Conservation (phyloP, 2,888 invertebrate genomes). For the Calameuta idolon region DNA sequence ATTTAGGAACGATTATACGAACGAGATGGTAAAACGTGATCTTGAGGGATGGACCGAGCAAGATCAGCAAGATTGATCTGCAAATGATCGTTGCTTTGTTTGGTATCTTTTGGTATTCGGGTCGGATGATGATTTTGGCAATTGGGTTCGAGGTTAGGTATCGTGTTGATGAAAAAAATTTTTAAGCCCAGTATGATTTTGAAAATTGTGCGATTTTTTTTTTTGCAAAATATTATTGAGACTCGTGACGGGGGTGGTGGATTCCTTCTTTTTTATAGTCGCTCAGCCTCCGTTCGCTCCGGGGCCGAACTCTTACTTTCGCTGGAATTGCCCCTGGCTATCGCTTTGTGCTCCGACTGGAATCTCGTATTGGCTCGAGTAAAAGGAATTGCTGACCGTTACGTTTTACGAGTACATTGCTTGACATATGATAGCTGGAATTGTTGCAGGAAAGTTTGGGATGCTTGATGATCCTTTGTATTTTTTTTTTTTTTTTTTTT, state of each 20-base stretch:
- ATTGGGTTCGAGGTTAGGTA: neutral
- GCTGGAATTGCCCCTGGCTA: slow-evolving; percentile 22
- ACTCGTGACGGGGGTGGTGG: neutral
- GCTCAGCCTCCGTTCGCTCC: neutral
- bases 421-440: neutral
- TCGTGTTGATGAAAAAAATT: neutral
- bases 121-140: neutral
- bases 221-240: neutral
- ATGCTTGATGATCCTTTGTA: neutral
- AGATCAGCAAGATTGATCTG: neutral
- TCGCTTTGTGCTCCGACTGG: slow-evolving; percentile 1
- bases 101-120: neutral
- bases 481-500: no score
- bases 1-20: neutral
- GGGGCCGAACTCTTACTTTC: slow-evolving; percentile 8
- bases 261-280: neutral
- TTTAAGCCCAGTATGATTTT: neutral
- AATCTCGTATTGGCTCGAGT: neutral
- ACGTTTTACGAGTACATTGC: neutral
- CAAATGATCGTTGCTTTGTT: neutral
- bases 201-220: no score
- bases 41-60: neutral
- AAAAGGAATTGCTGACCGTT: neutral
- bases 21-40: neutral
- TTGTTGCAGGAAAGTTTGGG: neutral